Conservation (phyloP, 2,113 vertebrate species). For the Hippocampus barbouri region DNA sequence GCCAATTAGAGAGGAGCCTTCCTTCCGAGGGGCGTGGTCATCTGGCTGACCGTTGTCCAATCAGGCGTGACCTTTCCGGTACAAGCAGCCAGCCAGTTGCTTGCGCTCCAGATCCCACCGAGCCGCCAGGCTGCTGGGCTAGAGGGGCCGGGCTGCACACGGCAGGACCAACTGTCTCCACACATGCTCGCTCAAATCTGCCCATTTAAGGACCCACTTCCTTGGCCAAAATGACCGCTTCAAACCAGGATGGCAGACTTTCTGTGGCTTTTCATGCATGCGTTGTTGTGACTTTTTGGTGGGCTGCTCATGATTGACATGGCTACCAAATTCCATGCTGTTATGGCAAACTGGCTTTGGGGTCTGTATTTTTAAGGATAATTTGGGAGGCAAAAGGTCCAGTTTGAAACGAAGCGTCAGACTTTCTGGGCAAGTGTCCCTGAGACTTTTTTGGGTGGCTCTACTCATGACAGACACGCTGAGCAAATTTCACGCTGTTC, state of each 20-base stretch:
- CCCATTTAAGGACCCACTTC: slow-evolving; percentile 25
- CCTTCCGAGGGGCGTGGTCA: slow-evolving; percentile 57
- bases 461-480: background rate
- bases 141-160: slow-evolving; percentile 31
- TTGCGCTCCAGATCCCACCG: slow-evolving; percentile 36
- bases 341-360: background rate
- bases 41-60: slow-evolving; percentile 51
- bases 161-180: slow-evolving; percentile 67
- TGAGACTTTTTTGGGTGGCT: background rate
- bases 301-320: background rate
- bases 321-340: background rate
- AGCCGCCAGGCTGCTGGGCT: slow-evolving; percentile 42
- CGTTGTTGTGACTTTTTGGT: background rate
- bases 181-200: slow-evolving; percentile 63
- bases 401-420: too few relatives aligned
- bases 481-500: background rate
- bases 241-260: background rate
- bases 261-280: background rate
- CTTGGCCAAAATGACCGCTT: background rate
- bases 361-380: background rate
- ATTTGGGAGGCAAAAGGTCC: background rate
- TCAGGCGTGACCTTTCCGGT: slow-evolving; percentile 48
- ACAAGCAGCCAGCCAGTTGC: slow-evolving; percentile 52
- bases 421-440: background rate
- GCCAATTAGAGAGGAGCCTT: slow-evolving; percentile 63